Evolutionary conservation across 2,888 invertebrate genomes (phyloP).

Genomic region (Ennomos erosarius): DNA sequence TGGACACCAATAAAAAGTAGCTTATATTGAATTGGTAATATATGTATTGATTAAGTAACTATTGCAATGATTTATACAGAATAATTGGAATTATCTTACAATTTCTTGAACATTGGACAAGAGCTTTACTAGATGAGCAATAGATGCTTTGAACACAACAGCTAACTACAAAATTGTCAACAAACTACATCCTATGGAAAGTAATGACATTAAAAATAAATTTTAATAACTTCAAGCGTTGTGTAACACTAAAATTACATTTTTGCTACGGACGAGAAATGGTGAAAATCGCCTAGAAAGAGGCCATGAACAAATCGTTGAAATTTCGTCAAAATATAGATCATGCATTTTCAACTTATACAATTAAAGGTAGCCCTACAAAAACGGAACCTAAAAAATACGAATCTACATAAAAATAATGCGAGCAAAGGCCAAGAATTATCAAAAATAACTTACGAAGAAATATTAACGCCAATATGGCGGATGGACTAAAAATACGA

Average conservation of each 20-base stretch:
- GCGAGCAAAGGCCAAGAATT: conserved; percentile 74
- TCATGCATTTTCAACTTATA: conserved; percentile 64
- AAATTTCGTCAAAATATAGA: conserved; percentile 61
- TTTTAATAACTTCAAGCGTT: conserved; percentile 25
- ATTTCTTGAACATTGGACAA: conserved; percentile 15
- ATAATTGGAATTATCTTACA: conserved; percentile 10
- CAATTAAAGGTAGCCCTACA: conserved; percentile 76
- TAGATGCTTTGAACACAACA: conserved; percentile 19
- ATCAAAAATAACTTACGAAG: conserved; percentile 84
- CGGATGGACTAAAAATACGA: conserved; percentile 87
- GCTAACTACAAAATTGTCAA: conserved; percentile 14
- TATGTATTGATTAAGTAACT: conserved; percentile 20
- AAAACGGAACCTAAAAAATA: conserved; percentile 72
- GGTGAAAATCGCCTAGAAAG: conserved; percentile 70
- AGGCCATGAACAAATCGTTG: conserved; percentile 74
- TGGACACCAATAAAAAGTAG: conserved; percentile 31
- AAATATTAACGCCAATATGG: conserved; percentile 89
- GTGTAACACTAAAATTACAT: conserved; percentile 42
- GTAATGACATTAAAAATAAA: conserved; percentile 13
- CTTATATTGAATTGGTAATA: conserved; percentile 11
- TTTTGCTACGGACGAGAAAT: conserved; percentile 55
- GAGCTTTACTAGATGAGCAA: conserved; percentile 20
- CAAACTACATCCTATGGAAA: conserved; percentile 12
- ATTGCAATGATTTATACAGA: conserved; percentile 11
- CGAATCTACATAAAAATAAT: conserved; percentile 68